These are phyloP conservation scores for Thera britannica DNA, from an alignment of 2,888 invertebrate genomes.

Conservation along the genomic window DNA sequence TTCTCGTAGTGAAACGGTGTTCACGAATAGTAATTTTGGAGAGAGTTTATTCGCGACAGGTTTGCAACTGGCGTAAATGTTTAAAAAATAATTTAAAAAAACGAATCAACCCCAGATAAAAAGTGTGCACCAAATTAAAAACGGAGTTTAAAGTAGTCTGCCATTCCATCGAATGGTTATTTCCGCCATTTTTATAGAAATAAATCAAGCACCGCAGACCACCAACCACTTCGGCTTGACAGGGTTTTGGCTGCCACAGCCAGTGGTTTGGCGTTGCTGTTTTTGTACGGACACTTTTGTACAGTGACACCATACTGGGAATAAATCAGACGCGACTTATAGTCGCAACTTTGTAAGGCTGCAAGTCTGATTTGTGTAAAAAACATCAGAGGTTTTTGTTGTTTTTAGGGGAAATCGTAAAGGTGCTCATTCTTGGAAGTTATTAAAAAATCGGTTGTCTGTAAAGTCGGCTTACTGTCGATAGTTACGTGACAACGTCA, in stretches of 20 bases:
- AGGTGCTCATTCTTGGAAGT: too few species aligned
- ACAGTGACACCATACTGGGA: slow-evolving; percentile 1
- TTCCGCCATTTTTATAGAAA: slow-evolving; percentile 6
- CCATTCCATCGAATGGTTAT: not conserved
- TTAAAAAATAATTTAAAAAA: not conserved
- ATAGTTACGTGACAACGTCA: too few species aligned
- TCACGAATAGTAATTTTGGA: too few species aligned
- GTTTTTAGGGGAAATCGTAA: too few species aligned
- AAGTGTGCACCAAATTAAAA: not conserved
- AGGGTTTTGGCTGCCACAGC: slow-evolving; percentile 13
- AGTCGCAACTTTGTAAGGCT: not conserved
- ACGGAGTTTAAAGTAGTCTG: not conserved
- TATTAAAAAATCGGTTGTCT: too few species aligned
- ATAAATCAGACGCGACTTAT: not conserved
- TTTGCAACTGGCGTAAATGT: not conserved
- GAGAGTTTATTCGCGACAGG: too few species aligned
- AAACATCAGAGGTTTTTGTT: too few species aligned
- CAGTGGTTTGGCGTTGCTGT: slow-evolving; percentile 2
- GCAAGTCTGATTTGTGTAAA: not conserved
- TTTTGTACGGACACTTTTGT: not conserved
- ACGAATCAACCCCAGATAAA: not conserved
- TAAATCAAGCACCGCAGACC: slow-evolving; percentile 17
- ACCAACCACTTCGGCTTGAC: slow-evolving; percentile 12
- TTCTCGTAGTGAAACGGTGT: too few species aligned
- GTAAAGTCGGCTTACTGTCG: too few species aligned